Evolutionary conservation across 2,113 vertebrate genomes (phyloP).

Genomic region (Orcinus orca): DNA sequence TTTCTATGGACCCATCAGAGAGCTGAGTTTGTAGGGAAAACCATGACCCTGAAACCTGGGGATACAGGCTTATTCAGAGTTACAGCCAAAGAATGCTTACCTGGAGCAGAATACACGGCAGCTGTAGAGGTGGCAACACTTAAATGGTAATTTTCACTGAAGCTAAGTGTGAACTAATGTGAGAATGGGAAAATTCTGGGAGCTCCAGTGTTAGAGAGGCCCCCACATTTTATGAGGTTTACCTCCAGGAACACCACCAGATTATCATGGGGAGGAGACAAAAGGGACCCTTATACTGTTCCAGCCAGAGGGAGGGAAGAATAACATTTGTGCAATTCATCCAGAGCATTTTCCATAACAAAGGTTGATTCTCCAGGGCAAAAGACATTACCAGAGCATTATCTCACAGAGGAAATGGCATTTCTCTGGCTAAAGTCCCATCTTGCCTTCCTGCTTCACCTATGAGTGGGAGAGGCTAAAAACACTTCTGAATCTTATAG

Average conservation of each 20-base stretch:
- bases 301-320: neutral
- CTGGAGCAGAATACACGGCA: neutral
- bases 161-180: neutral
- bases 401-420: neutral
- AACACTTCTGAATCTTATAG: neutral
- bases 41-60: neutral
- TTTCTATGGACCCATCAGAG: neutral
- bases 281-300: neutral
- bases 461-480: neutral
- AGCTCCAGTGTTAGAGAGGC: neutral
- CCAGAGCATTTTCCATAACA: neutral
- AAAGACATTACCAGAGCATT: neutral
- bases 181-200: neutral
- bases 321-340: neutral
- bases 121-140: neutral
- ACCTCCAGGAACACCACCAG: neutral
- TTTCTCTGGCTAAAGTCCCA: neutral
- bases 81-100: neutral
- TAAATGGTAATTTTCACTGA: neutral
- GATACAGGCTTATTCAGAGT: neutral
- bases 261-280: neutral
- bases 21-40: neutral
- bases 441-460: neutral
- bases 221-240: neutral
- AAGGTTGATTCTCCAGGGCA: neutral